Conservation (phyloP, 1,140 invertebrate species). For the Caenorhabditis remanei region DNA sequence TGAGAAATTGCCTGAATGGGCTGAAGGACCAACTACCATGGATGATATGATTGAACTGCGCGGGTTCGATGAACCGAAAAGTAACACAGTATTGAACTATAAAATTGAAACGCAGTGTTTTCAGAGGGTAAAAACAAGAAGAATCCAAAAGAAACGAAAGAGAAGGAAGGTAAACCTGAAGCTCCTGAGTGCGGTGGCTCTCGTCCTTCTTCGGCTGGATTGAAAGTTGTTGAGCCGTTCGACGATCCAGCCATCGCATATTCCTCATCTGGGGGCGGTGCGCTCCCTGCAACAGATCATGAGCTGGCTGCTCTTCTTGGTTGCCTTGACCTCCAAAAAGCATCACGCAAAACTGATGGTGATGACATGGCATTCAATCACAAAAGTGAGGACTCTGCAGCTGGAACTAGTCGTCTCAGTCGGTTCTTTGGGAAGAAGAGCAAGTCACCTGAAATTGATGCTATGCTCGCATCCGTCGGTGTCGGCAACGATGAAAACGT, state of each 20-base stretch:
- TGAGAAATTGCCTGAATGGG: conserved; percentile 70
- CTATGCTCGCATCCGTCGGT: conserved; percentile 13
- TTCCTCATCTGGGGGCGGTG: neutral
- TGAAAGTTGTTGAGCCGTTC: neutral
- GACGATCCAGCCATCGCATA: conserved; percentile 50
- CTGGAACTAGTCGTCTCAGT: conserved; percentile 35
- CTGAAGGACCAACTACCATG: conserved; percentile 69
- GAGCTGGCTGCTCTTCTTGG: conserved; percentile 68
- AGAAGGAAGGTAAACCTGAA: conserved; percentile 11
- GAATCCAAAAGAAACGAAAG: conserved; percentile 44
- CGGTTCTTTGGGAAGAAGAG: conserved; percentile 48
- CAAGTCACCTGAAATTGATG: conserved; percentile 24
- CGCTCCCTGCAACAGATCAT: conserved; percentile 57
- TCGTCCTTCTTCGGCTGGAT: neutral
- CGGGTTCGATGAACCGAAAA: conserved; percentile 68
- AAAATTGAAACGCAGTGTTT: neutral
- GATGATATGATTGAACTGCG: conserved; percentile 68
- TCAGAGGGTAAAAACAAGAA: conserved; percentile 51
- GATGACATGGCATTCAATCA: conserved; percentile 22
- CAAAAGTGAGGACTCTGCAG: conserved; percentile 18
- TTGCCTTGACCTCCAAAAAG: conserved; percentile 58
- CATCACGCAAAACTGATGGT: conserved; percentile 8
- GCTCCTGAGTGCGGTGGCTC: neutral
- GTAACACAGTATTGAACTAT: neutral
- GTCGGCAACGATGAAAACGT: conserved; percentile 37